Base-by-base conservation (phyloP, 1,140 invertebrate species). In the Aphidius gifuensis region DNA sequence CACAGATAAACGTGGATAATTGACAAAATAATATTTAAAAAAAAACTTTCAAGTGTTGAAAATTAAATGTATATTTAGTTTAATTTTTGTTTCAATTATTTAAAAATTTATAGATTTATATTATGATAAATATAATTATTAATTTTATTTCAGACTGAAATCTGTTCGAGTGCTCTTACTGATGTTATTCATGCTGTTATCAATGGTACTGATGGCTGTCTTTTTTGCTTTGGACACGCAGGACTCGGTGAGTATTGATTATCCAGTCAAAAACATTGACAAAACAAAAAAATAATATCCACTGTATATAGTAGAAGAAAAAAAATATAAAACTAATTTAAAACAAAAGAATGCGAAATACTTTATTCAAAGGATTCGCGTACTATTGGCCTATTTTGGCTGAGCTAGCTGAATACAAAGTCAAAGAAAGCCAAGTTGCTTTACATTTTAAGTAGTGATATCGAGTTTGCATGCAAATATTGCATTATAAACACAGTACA, bases 141-240 rank as follows among this genome's bases (percentile, higher is more conserved):
- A 60, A 64, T 65, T 68, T 78, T 78, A 74, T 88, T 88, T 5
- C 87, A 96, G 93, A 89, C 89, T 65, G 94, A 96, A 79, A 86
- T 97, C 50, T 94, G 92, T 76, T 89, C 92, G 48, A 91, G 91
- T 69, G 92, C 93, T 16, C 82, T 97, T 55, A 92, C 92, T 39
- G 95, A 97, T 74, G 92, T 96, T 61, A 92, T 97, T 67, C 92
- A 95, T 72, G 92, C 94, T 42, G 94, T 97, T 62, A 91, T 97
- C 70, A 93, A 93, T 73, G 95, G 94, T 11, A 92, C 90, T 21
- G 94, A 97, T 77, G 94, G 93, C 48, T 96, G 93, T 79, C 85
- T 97, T 59, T 94, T 95, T 77, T 92, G 90, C 71, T 94, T 93
- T 74, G 94, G 94, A 74, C 93, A 97, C 76, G 90, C 93, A 51